Conservation (phyloP, 2,113 vertebrate species). For the Marmota monax region DNA sequence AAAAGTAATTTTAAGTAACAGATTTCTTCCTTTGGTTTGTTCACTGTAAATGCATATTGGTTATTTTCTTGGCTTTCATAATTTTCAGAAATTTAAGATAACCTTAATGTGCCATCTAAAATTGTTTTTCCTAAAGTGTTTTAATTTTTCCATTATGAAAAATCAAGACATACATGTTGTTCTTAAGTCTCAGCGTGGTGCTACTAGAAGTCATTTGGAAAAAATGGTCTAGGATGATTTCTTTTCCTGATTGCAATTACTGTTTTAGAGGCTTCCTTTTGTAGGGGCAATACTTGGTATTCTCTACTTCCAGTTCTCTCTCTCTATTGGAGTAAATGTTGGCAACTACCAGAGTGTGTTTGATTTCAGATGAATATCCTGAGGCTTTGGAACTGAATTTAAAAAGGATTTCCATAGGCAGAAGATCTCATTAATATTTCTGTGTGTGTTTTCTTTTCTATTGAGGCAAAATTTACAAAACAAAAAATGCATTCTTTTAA, state of each 20-base stretch:
- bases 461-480: neutral
- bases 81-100: constrained; percentile 24
- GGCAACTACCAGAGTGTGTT: neutral
- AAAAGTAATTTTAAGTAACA: neutral
- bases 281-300: neutral
- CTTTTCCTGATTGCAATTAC: neutral
- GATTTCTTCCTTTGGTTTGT: neutral
- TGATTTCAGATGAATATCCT: constrained; percentile 23
- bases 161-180: neutral
- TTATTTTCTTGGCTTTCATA: constrained; percentile 43
- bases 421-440: neutral
- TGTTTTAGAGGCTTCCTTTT: neutral
- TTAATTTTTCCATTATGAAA: constrained; percentile 13
- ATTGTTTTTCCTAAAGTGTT: constrained; percentile 17
- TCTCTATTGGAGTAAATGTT: neutral
- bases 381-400: constrained; percentile 43
- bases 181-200: neutral
- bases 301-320: neutral
- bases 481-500: neutral
- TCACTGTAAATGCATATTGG: neutral
- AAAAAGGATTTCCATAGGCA: neutral
- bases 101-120: neutral
- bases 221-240: neutral
- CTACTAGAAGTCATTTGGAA: neutral
- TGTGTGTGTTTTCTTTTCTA: neutral